Evolutionary conservation across 1,140 invertebrate genomes (phyloP), one percentile per base, ranked within the genome.

Genomic region (Calycopis cecrops): DNA sequence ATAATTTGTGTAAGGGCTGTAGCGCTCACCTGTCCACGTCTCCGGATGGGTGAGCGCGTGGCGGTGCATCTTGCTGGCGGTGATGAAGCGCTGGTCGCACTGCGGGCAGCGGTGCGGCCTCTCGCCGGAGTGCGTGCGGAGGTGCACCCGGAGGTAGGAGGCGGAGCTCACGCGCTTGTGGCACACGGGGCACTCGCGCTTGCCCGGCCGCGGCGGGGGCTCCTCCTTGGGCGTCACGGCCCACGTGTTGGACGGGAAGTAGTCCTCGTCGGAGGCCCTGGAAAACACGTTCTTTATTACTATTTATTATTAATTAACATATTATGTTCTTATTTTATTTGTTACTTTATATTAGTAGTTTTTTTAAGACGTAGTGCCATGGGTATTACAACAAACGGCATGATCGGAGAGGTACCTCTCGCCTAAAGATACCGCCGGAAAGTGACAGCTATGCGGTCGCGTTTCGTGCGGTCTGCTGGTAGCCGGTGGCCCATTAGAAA

Each of bases 21-120:
- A 1, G 14, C 9, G 14, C 63, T 65, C 17, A 75, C 76, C 75
- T 0, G 65, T 62, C 58, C 65, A 62, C 4, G 60, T 55, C 47
- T 72, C 67, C 1, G 62, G 53, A 11, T 85, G 82, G 0, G 79
- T 85, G 3, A 83, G 37, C 1, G 76, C 77, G 18, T 85, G 82
- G 12, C 82, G 38, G 40, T 83, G 73, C 79, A 85, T 80, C 48
- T 85, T 85, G 53, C 77, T 83, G 0, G 71, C 64, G 0, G 93
- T 95, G 3, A 93, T 94, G 70, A 95, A 96, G 0, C 92, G 90
- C 66, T 92, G 90, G 4, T 90, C 79, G 71, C 94, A 95, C 21
- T 90, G 84, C 52, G 90, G 90, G 69, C 94, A 95, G 64, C 91
- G 90, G 82, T 91, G 93, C 0, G 92, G 92, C 1, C 89, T 80